Percentiles rank a stretch among this genome's conserved stretches.
Conservation (phyloP, 1,140 invertebrate genomes). For the Triops cancriformis region DNA sequence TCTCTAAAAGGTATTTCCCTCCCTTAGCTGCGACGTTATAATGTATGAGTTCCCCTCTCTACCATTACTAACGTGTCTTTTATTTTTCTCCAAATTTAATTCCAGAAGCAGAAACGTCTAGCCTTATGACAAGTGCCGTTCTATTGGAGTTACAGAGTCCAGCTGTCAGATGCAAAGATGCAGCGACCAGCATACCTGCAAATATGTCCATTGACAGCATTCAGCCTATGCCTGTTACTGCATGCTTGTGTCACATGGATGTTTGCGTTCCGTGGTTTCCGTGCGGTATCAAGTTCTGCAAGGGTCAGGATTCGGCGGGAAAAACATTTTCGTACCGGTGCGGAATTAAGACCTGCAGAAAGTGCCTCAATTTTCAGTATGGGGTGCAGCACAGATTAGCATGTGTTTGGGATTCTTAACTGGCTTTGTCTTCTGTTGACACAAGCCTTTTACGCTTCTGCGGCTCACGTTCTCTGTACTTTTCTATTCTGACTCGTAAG, state of each 20-base stretch:
- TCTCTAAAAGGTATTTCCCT: constrained; percentile 16
- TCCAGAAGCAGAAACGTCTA: constrained; percentile 7
- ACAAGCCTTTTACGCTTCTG: not conserved
- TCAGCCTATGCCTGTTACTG: constrained; percentile 36
- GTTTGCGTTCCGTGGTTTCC: constrained; percentile 74
- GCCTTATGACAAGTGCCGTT: constrained; percentile 10
- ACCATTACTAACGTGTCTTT: not conserved
- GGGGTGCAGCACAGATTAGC: constrained; percentile 69
- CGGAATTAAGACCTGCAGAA: constrained; percentile 88
- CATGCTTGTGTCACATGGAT: constrained; percentile 70
- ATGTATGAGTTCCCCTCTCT: constrained; percentile 1
- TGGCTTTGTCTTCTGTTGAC: not conserved
- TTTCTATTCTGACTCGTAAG: no score
- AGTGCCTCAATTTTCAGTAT: constrained; percentile 77
- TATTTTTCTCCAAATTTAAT: not conserved
- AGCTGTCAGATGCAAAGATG: constrained; percentile 26
- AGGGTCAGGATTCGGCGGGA: constrained; percentile 53
- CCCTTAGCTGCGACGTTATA: not conserved
- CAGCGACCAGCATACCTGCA: constrained; percentile 21
- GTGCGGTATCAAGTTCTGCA: constrained; percentile 88
- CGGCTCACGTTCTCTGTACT: not conserved
- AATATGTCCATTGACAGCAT: constrained; percentile 33
- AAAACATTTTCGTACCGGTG: constrained; percentile 69
- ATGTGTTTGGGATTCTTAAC: constrained; percentile 65
- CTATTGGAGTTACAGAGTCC: not conserved